Evolutionary conservation across 2,888 invertebrate genomes (phyloP).

Genomic region (Coelogynopora nodosa): DNA sequence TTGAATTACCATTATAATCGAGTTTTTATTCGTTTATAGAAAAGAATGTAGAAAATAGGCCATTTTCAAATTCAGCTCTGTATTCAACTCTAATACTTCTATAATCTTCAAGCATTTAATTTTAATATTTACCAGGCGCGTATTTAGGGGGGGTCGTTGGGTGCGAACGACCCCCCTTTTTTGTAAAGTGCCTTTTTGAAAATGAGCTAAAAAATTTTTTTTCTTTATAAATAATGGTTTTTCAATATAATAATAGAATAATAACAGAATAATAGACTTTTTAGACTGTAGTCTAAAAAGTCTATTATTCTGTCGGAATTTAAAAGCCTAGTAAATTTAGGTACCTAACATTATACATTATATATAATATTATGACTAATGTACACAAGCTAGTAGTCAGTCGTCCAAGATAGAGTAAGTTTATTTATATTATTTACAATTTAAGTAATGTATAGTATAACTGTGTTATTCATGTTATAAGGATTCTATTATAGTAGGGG

Average conservation of each 20-base stretch:
- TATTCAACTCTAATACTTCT: no score
- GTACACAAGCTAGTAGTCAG: slow-evolving; percentile 7
- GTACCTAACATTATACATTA: slow-evolving; percentile 31
- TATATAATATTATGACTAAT: slow-evolving; percentile 27
- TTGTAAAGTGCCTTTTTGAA: background rate
- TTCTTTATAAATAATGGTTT: slow-evolving; percentile 8
- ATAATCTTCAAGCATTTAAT: no score
- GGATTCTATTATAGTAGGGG: slow-evolving; percentile 28
- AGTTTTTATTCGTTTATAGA: no score
- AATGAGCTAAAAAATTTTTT: background rate
- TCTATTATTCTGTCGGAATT: slow-evolving; percentile 23
- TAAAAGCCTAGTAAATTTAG: slow-evolving; percentile 27
- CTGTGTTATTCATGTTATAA: slow-evolving; percentile 27
- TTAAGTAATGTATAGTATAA: slow-evolving; percentile 16
- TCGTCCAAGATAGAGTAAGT: slow-evolving; percentile 24
- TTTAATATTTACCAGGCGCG: no score
- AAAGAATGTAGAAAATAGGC: no score
- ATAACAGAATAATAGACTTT: no score
- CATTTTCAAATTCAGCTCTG: no score
- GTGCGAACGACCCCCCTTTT: background rate
- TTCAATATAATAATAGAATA: slow-evolving; percentile 3
- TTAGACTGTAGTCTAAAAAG: background rate
- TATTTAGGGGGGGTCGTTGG: slow-evolving; percentile 12
- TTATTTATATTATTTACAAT: slow-evolving; percentile 28
- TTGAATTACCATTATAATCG: no score